Evolutionary conservation across 2,888 invertebrate species (phyloP).

Genomic region (Bruchidius siliquastri): DNA sequence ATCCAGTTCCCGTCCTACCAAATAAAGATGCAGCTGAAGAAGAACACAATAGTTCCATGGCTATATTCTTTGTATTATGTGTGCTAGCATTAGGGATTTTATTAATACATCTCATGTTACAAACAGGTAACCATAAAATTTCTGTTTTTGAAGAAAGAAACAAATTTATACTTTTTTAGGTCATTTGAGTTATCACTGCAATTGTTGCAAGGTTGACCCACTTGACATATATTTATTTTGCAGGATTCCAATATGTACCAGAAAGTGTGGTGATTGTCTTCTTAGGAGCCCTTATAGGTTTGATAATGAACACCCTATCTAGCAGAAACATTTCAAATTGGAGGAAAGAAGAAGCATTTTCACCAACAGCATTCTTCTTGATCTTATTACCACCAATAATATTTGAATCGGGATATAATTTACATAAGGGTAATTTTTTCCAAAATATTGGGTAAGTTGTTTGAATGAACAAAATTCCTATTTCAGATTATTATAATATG

Average conservation of each 20-base stretch:
- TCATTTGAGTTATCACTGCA: too few relatives aligned
- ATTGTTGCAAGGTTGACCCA: too few relatives aligned
- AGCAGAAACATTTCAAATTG: constrained; percentile 87
- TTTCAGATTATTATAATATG: too few relatives aligned
- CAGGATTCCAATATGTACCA: constrained; percentile 87
- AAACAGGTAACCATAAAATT: constrained; percentile 54
- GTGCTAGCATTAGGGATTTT: constrained; percentile 92
- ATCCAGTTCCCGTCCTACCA: constrained; percentile 78
- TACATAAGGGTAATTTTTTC: constrained; percentile 94
- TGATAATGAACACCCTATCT: constrained; percentile 84
- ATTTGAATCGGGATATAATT: constrained; percentile 97
- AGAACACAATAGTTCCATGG: constrained; percentile 94
- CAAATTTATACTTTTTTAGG: too few relatives aligned
- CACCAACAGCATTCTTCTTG: constrained; percentile 96
- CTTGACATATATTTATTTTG: too few relatives aligned
- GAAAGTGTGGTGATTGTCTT: constrained; percentile 97
- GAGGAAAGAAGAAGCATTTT: constrained; percentile 96
- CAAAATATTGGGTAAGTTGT: constrained; percentile 81
- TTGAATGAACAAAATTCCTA: too few relatives aligned
- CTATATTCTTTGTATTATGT: constrained; percentile 96
- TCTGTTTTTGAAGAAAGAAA: too few relatives aligned
- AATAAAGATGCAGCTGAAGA: constrained; percentile 89
- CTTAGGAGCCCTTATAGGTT: constrained; percentile 87
- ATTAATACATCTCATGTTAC: constrained; percentile 89
- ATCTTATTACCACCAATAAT: constrained; percentile 96